phyloP scores from a whole-genome alignment of 2,113 vertebrate species.

The Hemibagrus wyckioides region DNA sequence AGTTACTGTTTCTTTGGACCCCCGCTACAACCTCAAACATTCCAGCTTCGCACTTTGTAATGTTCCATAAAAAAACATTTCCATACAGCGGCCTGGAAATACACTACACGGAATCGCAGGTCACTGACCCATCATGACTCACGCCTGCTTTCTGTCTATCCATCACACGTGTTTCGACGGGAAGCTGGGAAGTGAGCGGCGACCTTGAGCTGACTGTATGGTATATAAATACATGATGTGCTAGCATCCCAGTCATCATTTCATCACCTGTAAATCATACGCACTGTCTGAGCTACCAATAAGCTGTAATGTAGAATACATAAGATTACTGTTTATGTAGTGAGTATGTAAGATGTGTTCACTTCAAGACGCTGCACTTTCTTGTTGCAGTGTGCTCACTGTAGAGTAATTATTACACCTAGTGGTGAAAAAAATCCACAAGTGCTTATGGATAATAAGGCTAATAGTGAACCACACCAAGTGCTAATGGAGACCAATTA shows the following conservation, averaged over 20 bases:
- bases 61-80: slow-evolving; percentile 43
- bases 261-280: slow-evolving; percentile 22
- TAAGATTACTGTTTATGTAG: too few species aligned
- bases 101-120: background rate
- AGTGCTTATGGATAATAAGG: too few species aligned
- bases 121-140: slow-evolving; percentile 34
- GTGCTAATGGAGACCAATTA: too few species aligned
- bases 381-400: too few species aligned
- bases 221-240: slow-evolving; percentile 12
- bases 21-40: slow-evolving; percentile 13
- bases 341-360: too few species aligned
- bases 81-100: slow-evolving; percentile 45
- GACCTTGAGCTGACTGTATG: slow-evolving; percentile 29
- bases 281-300: background rate
- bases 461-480: too few species aligned
- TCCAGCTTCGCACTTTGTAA: slow-evolving; percentile 14
- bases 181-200: slow-evolving; percentile 4
- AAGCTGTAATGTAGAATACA: background rate
- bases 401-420: too few species aligned
- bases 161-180: slow-evolving; percentile 20
- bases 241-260: background rate
- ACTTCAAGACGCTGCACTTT: too few species aligned
- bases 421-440: too few species aligned
- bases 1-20: background rate
- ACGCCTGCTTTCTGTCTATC: slow-evolving; percentile 22